Evolutionary conservation across 2,113 vertebrate genomes (phyloP).

Genomic region (Microcebus griseorufus): DNA sequence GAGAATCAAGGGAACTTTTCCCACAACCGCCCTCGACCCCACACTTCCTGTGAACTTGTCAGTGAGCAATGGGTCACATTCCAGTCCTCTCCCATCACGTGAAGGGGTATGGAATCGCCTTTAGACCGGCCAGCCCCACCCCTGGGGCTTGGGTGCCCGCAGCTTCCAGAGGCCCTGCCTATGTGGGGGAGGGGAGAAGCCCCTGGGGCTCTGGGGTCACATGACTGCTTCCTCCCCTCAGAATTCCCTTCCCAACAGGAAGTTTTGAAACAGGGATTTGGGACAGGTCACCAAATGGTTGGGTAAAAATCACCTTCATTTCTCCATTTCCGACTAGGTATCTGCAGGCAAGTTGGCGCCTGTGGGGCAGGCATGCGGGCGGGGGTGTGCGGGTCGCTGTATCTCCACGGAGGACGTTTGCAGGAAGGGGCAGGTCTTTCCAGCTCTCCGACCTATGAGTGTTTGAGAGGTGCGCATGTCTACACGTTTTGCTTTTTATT

Average conservation of each 20-base stretch:
- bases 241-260: not conserved
- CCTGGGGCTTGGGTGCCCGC: too few species aligned
- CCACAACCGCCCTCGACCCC: not conserved
- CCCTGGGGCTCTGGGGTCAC: too few species aligned
- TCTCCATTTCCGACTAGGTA: not conserved
- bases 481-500: not conserved
- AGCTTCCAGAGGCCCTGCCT: too few species aligned
- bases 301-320: not conserved
- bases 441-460: not conserved
- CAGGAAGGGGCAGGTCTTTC: not conserved
- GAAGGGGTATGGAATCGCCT: not conserved
- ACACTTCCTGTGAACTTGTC: not conserved
- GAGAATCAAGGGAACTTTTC: not conserved
- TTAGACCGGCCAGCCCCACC: rapidly evolving
- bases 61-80: not conserved
- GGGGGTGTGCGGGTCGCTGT: not conserved
- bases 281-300: not conserved
- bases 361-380: not conserved
- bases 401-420: not conserved
- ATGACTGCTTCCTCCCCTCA: too few species aligned
- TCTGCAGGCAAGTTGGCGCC: not conserved
- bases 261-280: not conserved
- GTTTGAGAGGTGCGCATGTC: not conserved
- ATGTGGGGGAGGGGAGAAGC: not conserved
- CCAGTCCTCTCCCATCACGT: not conserved